Conservation (phyloP, 2,797 vertebrate genomes). For the Microcaecilia unicolor region DNA sequence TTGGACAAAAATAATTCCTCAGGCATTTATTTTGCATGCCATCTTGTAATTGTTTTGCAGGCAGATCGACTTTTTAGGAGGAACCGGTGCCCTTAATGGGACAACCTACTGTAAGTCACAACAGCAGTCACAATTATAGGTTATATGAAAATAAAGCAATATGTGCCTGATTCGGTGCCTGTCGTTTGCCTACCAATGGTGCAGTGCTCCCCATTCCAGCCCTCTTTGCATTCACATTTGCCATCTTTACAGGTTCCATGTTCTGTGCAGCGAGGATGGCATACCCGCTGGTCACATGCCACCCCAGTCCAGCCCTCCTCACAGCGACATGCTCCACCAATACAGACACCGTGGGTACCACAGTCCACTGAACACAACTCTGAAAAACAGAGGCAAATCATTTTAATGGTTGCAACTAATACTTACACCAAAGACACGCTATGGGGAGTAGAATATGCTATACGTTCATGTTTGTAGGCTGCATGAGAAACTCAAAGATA, state of each 20-base stretch:
- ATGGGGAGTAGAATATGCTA: no score
- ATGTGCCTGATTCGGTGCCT: conserved; percentile 70
- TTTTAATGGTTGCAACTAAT: no score
- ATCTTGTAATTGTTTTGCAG: no score
- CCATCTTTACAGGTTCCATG: conserved; percentile 98
- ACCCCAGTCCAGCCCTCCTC: conserved; percentile 96
- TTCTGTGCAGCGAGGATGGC: conserved; percentile 93
- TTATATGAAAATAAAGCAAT: conserved; percentile 77
- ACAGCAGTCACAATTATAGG: conserved; percentile 64
- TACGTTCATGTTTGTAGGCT: no score
- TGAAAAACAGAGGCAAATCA: conserved; percentile 46
- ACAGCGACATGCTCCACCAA: conserved; percentile 90
- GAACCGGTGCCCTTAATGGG: conserved; percentile 60
- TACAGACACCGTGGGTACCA: conserved; percentile 93
- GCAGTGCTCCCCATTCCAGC: conserved; percentile 99
- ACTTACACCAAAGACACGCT: no score
- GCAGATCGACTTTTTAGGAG: no score
- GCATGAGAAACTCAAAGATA: no score
- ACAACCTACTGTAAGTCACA: conserved; percentile 53
- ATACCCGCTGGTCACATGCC: conserved; percentile 93
- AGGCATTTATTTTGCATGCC: no score
- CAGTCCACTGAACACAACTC: conserved; percentile 98
- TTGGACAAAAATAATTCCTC: no score
- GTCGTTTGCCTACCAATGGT: conserved; percentile 93
- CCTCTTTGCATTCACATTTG: conserved; percentile 97